Base-by-base conservation (phyloP, 2,797 vertebrate genomes). In the Naso thynnoides region DNA sequence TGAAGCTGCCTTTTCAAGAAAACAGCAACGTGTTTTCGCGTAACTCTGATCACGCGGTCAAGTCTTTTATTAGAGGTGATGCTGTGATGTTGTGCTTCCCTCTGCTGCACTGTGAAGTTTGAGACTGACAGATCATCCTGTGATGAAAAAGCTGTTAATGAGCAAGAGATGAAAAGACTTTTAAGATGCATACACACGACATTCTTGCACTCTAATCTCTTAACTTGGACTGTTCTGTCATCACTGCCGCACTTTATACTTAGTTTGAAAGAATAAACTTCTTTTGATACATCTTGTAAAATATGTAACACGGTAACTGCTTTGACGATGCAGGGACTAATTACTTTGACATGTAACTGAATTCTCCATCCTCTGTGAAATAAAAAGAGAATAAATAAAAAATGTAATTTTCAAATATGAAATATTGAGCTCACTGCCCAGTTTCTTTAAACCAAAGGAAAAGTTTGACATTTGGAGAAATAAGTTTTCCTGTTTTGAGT, bases 191-290 rank as follows among this genome's bases (percentile, higher is more conserved):
- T 29, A 1, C 19, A 0, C 16, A 26, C 15, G 61, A 77, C 23
- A 52, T 70, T 80, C 44, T 78, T 88, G 86, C 84, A 84, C 89
- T 83, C 72, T 73, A 26, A 75, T 65, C 71, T 82, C 41, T 74
- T 41, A 82, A 76, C 74, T 64, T 15, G 6, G 73, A 88, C 87
- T 87, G 76, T 89, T 90, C 64, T 81, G 65, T 80, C 78, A 70
- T 86, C 91, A 92, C 93, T 93, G 89, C 85, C 79, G 93, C 93
- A 93, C 93, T 94, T 94, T 94, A 93, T 88, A 84, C 71, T 60
- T 57, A 76, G 19, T 78, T 44, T 23, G 49, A 56, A 69, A 45
- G 38, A 27, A 70, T 1, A 16, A 42, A 77, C 29, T 57, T 36
- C 29, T 75, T 63, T 70, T 64, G 73, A 38, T 48, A 60, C 58